phyloP scores from a whole-genome alignment of 1,140 invertebrate species.

The Saccostrea cuccullata region DNA sequence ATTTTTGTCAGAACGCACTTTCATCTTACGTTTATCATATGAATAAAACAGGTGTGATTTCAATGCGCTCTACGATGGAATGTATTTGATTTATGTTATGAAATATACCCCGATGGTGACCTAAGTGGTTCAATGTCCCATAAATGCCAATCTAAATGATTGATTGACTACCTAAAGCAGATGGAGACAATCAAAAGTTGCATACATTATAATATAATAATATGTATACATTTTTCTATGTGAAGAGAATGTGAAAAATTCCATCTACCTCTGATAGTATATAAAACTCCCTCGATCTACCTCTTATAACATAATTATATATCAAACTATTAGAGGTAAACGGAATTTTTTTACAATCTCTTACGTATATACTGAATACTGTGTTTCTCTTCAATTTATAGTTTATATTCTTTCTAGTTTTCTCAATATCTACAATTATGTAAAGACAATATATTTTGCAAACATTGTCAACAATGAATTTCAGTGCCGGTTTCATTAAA shows the following conservation, averaged over 20 bases:
- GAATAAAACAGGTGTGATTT: background rate
- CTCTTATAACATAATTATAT: too few relatives aligned
- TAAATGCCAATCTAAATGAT: constrained; percentile 9
- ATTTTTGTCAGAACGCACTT: background rate
- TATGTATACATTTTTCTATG: background rate
- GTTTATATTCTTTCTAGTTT: too few relatives aligned
- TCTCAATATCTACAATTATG: too few relatives aligned
- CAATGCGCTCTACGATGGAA: background rate
- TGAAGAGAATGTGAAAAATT: background rate
- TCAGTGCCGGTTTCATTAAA: too few relatives aligned
- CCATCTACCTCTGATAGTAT: background rate
- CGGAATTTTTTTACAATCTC: too few relatives aligned
- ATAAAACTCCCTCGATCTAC: too few relatives aligned
- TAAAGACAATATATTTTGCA: too few relatives aligned
- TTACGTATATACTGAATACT: too few relatives aligned
- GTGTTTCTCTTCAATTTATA: too few relatives aligned
- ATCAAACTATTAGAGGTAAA: too few relatives aligned
- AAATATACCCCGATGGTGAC: background rate
- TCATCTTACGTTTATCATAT: background rate
- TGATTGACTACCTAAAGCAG: background rate
- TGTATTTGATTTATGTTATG: background rate
- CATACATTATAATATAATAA: background rate
- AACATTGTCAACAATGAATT: too few relatives aligned
- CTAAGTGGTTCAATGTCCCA: background rate
- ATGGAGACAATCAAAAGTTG: background rate